A percentile compares a stretch with the other conserved stretches of the same genome.
These are phyloP conservation scores for Hirundichthys speculiger DNA, from an alignment of 2,113 vertebrate genomes.

Conservation along the genomic window DNA sequence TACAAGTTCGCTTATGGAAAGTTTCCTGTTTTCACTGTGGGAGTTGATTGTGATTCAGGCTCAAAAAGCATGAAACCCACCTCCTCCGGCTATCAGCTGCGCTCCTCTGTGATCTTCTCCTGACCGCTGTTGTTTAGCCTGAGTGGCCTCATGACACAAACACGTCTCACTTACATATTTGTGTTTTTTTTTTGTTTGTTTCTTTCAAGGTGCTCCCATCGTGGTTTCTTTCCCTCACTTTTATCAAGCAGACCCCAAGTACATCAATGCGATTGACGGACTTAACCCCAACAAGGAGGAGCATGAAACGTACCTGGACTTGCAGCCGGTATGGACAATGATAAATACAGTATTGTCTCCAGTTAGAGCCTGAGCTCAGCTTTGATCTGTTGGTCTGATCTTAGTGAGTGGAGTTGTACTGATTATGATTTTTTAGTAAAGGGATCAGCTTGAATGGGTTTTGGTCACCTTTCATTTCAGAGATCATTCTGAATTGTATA, in stretches of 20 bases:
- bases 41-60: background rate
- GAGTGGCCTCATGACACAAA: background rate
- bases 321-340: constrained; percentile 88
- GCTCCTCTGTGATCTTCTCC: background rate
- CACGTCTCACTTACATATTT: constrained; percentile 7
- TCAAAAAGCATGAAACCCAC: background rate
- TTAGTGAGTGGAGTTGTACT: too few relatives aligned
- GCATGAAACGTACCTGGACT: constrained; percentile 93
- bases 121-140: background rate
- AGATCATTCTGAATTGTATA: too few relatives aligned
- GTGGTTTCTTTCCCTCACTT: constrained; percentile 97
- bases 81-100: background rate
- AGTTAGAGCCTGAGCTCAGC: background rate
- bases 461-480: too few relatives aligned
- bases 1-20: background rate
- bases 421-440: too few relatives aligned
- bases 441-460: too few relatives aligned
- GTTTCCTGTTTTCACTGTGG: background rate
- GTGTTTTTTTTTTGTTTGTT: background rate
- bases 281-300: constrained; percentile 91
- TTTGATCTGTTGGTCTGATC: too few relatives aligned
- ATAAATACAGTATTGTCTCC: too few relatives aligned
- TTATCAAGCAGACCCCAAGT: constrained; percentile 89
- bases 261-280: constrained; percentile 86
- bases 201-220: constrained; percentile 88